A percentile compares a stretch with the other conserved stretches of the same genome.
Evolutionary conservation across 2,113 vertebrate species (phyloP).

Genomic region (Gila orcuttii): DNA sequence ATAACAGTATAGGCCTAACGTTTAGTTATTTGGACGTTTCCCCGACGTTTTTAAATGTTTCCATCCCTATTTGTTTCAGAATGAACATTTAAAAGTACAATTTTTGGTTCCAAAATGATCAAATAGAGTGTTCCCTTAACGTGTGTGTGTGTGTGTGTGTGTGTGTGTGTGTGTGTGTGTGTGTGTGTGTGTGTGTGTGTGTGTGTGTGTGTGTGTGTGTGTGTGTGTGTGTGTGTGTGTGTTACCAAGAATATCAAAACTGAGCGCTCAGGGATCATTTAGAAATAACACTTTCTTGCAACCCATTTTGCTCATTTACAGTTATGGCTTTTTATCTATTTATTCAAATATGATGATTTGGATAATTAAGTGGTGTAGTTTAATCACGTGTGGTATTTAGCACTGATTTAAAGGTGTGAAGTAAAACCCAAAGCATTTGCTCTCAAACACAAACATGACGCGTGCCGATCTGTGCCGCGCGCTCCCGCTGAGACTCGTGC

Average conservation of each 20-base stretch:
- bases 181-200: background rate
- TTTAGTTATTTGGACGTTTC: too few species aligned
- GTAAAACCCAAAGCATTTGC: background rate
- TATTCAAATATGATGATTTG: too few species aligned
- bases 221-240: background rate
- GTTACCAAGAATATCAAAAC: background rate
- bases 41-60: too few species aligned
- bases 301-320: too few species aligned
- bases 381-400: background rate
- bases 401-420: background rate
- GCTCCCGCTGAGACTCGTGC: conserved; percentile 3
- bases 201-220: background rate
- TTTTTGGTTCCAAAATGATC: background rate
- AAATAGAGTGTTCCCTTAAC: background rate
- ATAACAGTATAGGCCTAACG: too few species aligned
- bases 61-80: too few species aligned
- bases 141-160: too few species aligned
- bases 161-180: too few species aligned
- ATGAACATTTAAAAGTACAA: background rate
- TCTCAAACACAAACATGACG: background rate
- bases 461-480: conserved; percentile 2
- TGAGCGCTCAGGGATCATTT: background rate
- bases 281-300: background rate
- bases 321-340: too few species aligned
- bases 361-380: background rate